phyloP scores from a whole-genome alignment of 1,140 invertebrate genomes.

The Drosophila bocqueti region DNA sequence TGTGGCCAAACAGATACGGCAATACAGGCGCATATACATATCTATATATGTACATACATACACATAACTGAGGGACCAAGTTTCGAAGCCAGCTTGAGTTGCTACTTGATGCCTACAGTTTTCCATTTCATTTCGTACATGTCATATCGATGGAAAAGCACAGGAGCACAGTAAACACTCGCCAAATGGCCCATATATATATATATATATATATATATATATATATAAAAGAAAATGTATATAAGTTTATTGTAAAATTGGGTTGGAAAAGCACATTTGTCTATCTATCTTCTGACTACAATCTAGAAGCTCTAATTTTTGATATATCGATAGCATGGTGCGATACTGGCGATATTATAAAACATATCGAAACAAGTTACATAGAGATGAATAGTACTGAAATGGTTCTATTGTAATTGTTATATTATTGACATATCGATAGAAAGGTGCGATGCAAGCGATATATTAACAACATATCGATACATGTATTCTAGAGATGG shows the following conservation, averaged over 20 bases:
- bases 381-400: neutral
- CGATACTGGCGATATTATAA: neutral
- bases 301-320: neutral
- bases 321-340: neutral
- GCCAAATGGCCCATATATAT: neutral
- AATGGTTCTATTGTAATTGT: neutral
- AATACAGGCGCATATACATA: conserved; percentile 12
- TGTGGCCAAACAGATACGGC: conserved; percentile 56
- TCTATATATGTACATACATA: conserved; percentile 3
- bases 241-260: neutral
- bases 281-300: neutral
- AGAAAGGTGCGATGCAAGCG: neutral
- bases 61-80: conserved; percentile 32
- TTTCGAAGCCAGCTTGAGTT: conserved; percentile 36
- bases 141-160: conserved; percentile 21
- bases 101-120: conserved; percentile 45
- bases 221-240: neutral
- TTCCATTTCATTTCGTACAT: conserved; percentile 35
- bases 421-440: neutral
- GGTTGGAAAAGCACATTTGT: neutral
- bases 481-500: neutral
- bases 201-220: conserved; percentile 7
- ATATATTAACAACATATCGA: neutral
- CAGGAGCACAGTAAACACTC: neutral
- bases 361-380: neutral